Evolutionary conservation across 2,113 vertebrate species (phyloP).

Genomic region (Hippocampus zosterae): DNA sequence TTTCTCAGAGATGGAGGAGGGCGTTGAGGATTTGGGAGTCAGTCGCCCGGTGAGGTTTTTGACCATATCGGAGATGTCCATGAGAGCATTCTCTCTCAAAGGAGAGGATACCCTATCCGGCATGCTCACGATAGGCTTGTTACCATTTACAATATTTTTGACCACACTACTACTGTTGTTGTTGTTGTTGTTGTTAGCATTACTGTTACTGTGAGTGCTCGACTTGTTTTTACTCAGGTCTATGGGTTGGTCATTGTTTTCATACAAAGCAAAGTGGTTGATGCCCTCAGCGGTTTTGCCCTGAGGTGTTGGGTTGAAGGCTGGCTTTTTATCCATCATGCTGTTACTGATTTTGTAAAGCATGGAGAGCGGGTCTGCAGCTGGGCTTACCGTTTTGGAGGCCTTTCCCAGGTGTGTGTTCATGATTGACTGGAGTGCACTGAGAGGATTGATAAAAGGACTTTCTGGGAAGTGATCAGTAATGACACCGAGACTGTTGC

Average conservation of each 20-base stretch:
- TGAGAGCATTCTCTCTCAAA: constrained; percentile 88
- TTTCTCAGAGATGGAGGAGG: constrained; percentile 93
- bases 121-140: constrained; percentile 76
- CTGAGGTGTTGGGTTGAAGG: constrained; percentile 82
- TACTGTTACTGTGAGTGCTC: constrained; percentile 79
- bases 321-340: constrained; percentile 89
- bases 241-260: constrained; percentile 89
- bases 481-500: constrained; percentile 90
- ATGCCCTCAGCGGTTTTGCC: constrained; percentile 84
- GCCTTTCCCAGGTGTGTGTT: constrained; percentile 97
- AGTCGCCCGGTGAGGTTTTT: constrained; percentile 96
- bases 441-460: constrained; percentile 94
- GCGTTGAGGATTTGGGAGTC: constrained; percentile 96
- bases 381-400: constrained; percentile 87
- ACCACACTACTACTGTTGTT: constrained; percentile 40
- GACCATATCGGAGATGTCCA: constrained; percentile 99
- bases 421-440: constrained; percentile 98
- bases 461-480: constrained; percentile 94
- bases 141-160: constrained; percentile 60
- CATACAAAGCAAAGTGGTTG: constrained; percentile 87
- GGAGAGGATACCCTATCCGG: constrained; percentile 82
- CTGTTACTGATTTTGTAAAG: constrained; percentile 98
- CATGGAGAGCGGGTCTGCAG: constrained; percentile 94
- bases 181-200: constrained; percentile 77
- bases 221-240: constrained; percentile 95